Evolutionary conservation across 2,888 invertebrate genomes (phyloP).

Genomic region (Macrosiphum euphorbiae): DNA sequence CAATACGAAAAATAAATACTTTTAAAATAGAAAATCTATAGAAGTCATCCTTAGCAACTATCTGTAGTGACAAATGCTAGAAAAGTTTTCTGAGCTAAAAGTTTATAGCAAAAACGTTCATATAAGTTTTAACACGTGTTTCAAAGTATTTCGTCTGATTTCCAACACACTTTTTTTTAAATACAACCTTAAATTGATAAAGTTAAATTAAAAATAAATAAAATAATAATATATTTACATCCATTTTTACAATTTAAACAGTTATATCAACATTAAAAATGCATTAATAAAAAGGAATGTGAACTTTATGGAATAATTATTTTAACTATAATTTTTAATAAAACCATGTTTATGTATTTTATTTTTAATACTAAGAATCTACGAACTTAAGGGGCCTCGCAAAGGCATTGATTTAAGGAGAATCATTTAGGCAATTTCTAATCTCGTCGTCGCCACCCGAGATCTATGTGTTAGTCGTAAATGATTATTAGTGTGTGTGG

Average conservation of each 20-base stretch:
- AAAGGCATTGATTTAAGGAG: too few relatives aligned
- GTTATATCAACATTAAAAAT: background rate
- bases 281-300: background rate
- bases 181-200: constrained; percentile 4
- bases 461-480: too few relatives aligned
- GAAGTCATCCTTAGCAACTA: background rate
- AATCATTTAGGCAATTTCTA: too few relatives aligned
- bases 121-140: constrained; percentile 44
- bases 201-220: constrained; percentile 41
- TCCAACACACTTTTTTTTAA: background rate
- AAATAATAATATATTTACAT: background rate
- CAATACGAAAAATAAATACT: background rate
- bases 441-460: too few relatives aligned
- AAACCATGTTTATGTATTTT: background rate
- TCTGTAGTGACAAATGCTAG: constrained; percentile 22
- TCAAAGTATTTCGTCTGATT: constrained; percentile 8
- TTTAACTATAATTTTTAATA: background rate
- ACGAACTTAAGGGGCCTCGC: too few relatives aligned
- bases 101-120: constrained; percentile 6
- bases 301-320: background rate
- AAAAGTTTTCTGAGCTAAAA: constrained; percentile 12
- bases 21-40: background rate
- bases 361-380: background rate
- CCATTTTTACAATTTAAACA: background rate
- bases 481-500: too few relatives aligned